phyloP scores from a whole-genome alignment of 1,140 invertebrate genomes.

The Sipha flava region DNA sequence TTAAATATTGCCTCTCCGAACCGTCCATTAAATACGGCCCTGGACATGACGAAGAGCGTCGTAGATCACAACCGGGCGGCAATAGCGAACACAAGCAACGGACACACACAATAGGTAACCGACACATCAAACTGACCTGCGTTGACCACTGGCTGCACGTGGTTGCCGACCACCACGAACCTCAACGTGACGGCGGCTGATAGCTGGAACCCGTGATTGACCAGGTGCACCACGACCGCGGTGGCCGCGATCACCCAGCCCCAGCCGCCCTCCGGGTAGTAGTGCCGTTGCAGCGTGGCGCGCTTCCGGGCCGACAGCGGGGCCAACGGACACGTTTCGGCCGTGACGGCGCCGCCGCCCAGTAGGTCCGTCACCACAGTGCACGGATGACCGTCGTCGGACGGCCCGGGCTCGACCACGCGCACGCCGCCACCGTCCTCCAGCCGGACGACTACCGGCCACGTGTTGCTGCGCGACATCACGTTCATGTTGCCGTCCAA shows the following conservation, averaged over 20 bases:
- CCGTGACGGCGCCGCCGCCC: not conserved
- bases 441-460: constrained; percentile 36
- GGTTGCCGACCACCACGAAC: constrained; percentile 16
- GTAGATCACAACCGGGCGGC: too few relatives aligned
- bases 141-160: constrained; percentile 13
- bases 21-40: too few relatives aligned
- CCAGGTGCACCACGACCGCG: constrained; percentile 48
- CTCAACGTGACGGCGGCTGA: constrained; percentile 35
- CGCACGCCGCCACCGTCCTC: not conserved
- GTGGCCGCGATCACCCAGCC: constrained; percentile 53
- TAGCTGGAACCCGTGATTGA: constrained; percentile 47
- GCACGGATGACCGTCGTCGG: not conserved
- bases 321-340: not conserved
- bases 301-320: constrained; percentile 42
- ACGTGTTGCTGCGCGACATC: constrained; percentile 35
- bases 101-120: not conserved
- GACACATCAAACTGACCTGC: constrained; percentile 36
- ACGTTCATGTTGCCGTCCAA: constrained; percentile 27
- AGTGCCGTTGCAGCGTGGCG: constrained; percentile 47
- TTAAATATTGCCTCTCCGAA: too few relatives aligned
- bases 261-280: constrained; percentile 57
- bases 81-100: not conserved
- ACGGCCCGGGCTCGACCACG: not conserved
- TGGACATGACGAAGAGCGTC: too few relatives aligned
- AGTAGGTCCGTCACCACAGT: constrained; percentile 1